A percentile compares a stretch with the other conserved stretches of the same genome.
Conservation (phyloP, 2,797 vertebrate genomes). For the Sebastes iracundus region DNA sequence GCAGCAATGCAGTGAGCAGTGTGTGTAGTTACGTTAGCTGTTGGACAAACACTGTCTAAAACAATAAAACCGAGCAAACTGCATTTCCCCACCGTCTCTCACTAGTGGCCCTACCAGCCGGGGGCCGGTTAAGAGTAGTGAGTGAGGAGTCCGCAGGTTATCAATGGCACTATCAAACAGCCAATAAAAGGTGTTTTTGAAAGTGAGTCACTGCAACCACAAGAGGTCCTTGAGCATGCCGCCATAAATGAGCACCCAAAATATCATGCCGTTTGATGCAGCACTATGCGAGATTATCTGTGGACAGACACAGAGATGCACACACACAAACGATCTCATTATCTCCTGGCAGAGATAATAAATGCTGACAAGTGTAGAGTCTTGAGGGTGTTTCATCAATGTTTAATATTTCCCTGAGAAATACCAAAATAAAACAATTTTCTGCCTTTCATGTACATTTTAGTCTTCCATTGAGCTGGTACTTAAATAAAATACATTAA, state of each 20-base stretch:
- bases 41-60: background rate
- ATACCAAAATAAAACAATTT: background rate
- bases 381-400: slow-evolving; percentile 1
- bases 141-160: background rate
- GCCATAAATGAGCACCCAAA: background rate
- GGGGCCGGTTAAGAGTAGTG: background rate
- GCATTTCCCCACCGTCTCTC: background rate
- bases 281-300: background rate
- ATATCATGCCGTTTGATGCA: background rate
- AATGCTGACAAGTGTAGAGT: background rate
- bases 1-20: background rate
- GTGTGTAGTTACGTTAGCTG: background rate
- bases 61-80: background rate
- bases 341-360: background rate
- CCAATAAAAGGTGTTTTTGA: background rate
- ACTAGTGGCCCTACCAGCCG: background rate
- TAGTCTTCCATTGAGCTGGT: background rate
- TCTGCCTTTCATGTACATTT: background rate
- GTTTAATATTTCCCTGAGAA: slow-evolving; percentile 32
- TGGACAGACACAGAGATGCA: background rate
- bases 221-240: background rate
- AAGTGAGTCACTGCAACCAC: background rate
- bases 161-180: background rate
- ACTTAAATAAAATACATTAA: background rate
- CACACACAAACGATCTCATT: background rate